Conservation (phyloP, 2,888 invertebrate species). For the Micropterix aruncella region DNA sequence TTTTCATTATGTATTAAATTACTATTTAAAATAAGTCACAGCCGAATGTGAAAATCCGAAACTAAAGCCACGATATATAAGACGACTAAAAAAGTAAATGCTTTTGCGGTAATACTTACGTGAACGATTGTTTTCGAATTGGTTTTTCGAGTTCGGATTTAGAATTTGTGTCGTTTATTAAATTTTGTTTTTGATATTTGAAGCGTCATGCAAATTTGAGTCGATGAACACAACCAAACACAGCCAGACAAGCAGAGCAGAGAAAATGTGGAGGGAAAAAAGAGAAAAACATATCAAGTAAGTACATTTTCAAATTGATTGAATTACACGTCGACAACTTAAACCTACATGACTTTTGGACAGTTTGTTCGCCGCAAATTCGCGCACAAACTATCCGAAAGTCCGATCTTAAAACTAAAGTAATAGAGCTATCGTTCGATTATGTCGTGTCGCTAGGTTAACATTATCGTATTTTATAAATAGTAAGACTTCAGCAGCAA, state of each 20-base stretch:
- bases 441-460: too few species aligned
- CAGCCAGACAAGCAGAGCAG: slow-evolving; percentile 68
- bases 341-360: not conserved
- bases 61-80: slow-evolving; percentile 10
- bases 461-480: too few species aligned
- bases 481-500: too few species aligned
- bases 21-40: too few species aligned
- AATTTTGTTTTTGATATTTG: slow-evolving; percentile 33
- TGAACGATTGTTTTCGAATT: slow-evolving; percentile 46
- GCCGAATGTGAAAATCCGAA: slow-evolving; percentile 11
- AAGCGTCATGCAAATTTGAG: slow-evolving; percentile 66
- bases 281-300: slow-evolving; percentile 58
- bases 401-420: not conserved
- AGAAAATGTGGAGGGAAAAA: slow-evolving; percentile 62
- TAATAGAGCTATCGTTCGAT: too few species aligned
- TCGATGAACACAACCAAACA: slow-evolving; percentile 70
- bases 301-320: slow-evolving; percentile 36
- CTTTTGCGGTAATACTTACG: slow-evolving; percentile 47
- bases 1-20: too few species aligned
- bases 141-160: not conserved
- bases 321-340: not conserved
- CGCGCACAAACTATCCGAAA: not conserved
- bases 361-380: not conserved
- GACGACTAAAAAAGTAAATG: not conserved
- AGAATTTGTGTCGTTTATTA: not conserved